A percentile compares a stretch with the other conserved stretches of the same genome.
Evolutionary conservation across 2,888 invertebrate species (phyloP).

Genomic region (Synanthedon tipuliformis): DNA sequence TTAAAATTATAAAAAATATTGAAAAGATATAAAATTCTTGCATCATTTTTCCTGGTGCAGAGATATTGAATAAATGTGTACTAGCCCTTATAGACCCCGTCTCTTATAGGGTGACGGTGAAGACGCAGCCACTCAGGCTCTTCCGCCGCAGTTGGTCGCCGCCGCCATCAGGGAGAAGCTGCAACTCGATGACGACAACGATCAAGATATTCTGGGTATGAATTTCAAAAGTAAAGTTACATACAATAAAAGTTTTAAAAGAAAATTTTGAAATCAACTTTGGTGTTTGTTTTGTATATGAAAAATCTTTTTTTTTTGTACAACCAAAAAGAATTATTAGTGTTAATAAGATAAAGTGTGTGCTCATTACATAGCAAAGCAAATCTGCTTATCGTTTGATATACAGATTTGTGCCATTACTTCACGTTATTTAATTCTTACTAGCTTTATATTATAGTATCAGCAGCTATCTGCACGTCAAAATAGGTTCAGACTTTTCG

Average conservation of each 20-base stretch:
- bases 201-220: slow-evolving; percentile 83
- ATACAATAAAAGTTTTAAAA: too few relatives aligned
- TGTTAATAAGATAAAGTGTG: not conserved
- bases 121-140: slow-evolving; percentile 45
- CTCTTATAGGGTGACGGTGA: slow-evolving; percentile 44
- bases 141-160: slow-evolving; percentile 69
- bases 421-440: too few relatives aligned
- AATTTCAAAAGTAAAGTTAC: too few relatives aligned
- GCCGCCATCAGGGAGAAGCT: slow-evolving; percentile 84
- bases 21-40: not conserved
- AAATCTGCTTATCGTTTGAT: too few relatives aligned
- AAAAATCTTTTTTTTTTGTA: too few relatives aligned
- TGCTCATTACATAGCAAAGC: not conserved
- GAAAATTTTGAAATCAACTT: too few relatives aligned
- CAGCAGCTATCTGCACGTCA: not conserved
- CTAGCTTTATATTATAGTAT: too few relatives aligned
- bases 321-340: not conserved
- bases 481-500: not conserved
- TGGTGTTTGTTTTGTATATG: too few relatives aligned
- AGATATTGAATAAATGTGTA: not conserved
- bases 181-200: slow-evolving; percentile 81
- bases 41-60: not conserved
- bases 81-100: not conserved
- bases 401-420: too few relatives aligned
- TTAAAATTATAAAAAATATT: not conserved